Conservation (phyloP, 2,797 vertebrate species). For the Pterois miles region DNA sequence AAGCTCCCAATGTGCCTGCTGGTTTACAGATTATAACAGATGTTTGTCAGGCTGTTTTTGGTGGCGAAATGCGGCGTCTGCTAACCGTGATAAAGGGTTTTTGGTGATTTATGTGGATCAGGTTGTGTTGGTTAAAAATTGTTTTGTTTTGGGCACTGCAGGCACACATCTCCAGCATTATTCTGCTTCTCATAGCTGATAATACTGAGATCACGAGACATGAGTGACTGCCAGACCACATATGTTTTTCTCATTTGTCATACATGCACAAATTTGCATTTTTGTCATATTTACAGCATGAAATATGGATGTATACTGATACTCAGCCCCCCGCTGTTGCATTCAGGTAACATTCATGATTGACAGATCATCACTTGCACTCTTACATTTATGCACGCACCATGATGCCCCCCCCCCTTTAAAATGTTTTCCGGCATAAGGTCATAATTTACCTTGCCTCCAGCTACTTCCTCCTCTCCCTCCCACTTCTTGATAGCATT, state of each 20-base stretch:
- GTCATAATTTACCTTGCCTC: constrained; percentile 78
- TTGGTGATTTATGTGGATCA: constrained; percentile 18
- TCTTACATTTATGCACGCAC: constrained; percentile 66
- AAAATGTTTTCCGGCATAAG: constrained; percentile 69
- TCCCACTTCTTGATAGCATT: constrained; percentile 64
- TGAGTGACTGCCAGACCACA: not conserved
- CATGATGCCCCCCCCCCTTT: constrained; percentile 38
- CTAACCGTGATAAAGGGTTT: constrained; percentile 33
- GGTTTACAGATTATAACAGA: constrained; percentile 58
- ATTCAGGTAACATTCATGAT: constrained; percentile 51
- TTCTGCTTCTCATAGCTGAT: not conserved
- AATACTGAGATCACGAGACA: not conserved
- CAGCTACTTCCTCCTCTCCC: constrained; percentile 57
- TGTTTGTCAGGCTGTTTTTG: constrained; percentile 50
- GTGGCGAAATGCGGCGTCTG: constrained; percentile 19
- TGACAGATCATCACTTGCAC: constrained; percentile 69
- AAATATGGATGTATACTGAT: constrained; percentile 46
- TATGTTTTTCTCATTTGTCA: constrained; percentile 10
- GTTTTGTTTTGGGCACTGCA: not conserved
- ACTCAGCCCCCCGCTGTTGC: constrained; percentile 13
- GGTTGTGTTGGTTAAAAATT: not conserved
- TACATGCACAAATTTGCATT: constrained; percentile 35
- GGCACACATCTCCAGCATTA: not conserved
- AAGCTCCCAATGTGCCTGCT: constrained; percentile 55
- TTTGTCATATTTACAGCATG: constrained; percentile 33